Percentiles rank a stretch among this genome's conserved stretches.
phyloP scores from a whole-genome alignment of 1,140 invertebrate genomes.

The Pseudachorutes palmiensis region DNA sequence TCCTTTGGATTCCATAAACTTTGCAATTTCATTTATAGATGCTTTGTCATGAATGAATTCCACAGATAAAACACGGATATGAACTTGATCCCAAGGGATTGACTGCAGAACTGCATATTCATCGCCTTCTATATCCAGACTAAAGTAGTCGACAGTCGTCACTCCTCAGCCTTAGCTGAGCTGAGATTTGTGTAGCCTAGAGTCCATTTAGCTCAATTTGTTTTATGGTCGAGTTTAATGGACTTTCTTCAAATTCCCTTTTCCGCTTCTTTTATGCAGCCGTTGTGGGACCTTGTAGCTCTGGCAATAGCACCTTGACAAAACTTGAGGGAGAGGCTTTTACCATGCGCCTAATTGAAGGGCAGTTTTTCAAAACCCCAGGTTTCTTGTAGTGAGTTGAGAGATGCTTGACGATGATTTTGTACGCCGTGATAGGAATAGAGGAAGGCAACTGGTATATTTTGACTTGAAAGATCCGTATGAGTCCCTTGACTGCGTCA shows the following conservation, averaged over 20 bases:
- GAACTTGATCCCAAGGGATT: constrained; percentile 45
- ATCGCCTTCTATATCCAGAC: constrained; percentile 48
- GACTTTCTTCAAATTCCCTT: no score
- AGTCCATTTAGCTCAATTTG: no score
- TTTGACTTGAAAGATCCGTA: constrained; percentile 65
- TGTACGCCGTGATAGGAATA: constrained; percentile 67
- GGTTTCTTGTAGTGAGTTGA: constrained; percentile 66
- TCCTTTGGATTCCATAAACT: neutral
- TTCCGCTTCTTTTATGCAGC: no score
- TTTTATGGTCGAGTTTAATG: no score
- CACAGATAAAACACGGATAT: constrained; percentile 27
- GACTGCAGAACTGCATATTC: constrained; percentile 49
- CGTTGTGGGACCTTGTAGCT: no score
- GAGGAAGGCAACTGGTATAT: constrained; percentile 64
- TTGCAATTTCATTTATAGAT: neutral
- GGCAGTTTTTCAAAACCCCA: constrained; percentile 58
- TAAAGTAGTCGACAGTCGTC: constrained; percentile 45
- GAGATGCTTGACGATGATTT: constrained; percentile 67
- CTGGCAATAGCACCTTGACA: no score
- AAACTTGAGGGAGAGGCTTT: no score
- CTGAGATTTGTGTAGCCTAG: no score
- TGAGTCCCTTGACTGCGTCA: constrained; percentile 60
- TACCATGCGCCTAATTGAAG: constrained; percentile 55
- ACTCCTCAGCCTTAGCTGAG: no score
- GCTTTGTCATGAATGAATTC: neutral